Evolutionary conservation across 2,888 invertebrate species (phyloP).

Genomic region (Andrena haemorrhoa): DNA sequence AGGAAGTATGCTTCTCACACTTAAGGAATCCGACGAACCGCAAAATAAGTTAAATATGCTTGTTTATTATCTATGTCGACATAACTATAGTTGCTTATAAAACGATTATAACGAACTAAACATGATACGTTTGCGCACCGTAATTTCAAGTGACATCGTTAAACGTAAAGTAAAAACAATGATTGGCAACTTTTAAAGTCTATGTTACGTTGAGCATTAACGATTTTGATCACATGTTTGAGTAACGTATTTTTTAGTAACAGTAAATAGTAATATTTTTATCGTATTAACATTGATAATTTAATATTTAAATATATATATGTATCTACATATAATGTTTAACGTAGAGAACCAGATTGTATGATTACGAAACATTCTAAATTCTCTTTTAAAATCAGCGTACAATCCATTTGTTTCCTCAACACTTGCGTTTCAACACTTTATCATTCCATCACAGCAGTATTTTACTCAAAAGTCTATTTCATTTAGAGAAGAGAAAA

Average conservation of each 20-base stretch:
- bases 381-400: neutral
- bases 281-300: conserved; percentile 25
- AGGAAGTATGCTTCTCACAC: neutral
- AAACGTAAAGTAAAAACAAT: conserved; percentile 26
- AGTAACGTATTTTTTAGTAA: conserved; percentile 15
- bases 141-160: neutral
- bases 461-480: conserved; percentile 16
- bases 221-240: neutral
- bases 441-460: conserved; percentile 9
- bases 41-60: neutral
- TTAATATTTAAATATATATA: neutral
- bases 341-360: conserved; percentile 59
- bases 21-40: neutral
- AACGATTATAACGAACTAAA: conserved; percentile 35
- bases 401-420: neutral
- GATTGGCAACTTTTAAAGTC: neutral
- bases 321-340: conserved; percentile 20
- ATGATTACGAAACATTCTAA: conserved; percentile 29
- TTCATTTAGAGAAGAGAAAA: conserved; percentile 18
- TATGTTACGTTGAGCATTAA: conserved; percentile 6
- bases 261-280: conserved; percentile 9
- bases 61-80: conserved; percentile 11
- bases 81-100: conserved; percentile 8
- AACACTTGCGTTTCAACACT: neutral
- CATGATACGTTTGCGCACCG: neutral